Conservation (phyloP, 2,888 invertebrate genomes). For the Chironomus riparius region DNA sequence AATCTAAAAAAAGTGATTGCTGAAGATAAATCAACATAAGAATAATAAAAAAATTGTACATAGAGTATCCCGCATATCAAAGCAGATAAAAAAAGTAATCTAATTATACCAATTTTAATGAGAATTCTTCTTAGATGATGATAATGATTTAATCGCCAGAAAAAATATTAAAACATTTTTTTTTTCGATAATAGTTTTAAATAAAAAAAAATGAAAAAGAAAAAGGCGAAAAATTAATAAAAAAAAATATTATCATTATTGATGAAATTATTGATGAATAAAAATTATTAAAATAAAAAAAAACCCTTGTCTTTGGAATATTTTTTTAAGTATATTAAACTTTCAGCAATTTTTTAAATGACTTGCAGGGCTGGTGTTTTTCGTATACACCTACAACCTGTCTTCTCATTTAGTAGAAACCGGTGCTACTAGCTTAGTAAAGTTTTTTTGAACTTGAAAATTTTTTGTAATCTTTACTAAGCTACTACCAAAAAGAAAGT, state of each 20-base stretch:
- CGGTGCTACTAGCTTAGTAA: too few species aligned
- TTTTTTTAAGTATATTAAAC: background rate
- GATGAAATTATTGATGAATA: conserved; percentile 8
- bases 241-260: background rate
- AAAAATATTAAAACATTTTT: background rate
- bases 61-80: background rate
- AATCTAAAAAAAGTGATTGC: background rate
- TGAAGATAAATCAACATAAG: background rate
- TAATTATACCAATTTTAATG: background rate
- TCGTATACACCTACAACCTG: too few species aligned
- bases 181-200: background rate
- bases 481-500: too few species aligned
- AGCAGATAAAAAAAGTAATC: background rate
- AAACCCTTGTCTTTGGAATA: background rate
- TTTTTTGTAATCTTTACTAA: too few species aligned
- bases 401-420: too few species aligned
- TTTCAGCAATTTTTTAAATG: too few species aligned
- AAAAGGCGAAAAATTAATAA: background rate
- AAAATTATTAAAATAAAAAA: background rate
- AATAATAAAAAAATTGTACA: background rate
- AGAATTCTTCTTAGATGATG: background rate
- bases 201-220: background rate
- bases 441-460: too few species aligned
- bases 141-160: background rate
- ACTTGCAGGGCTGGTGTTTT: too few species aligned